Conservation (phyloP, 2,797 vertebrate genomes). For the Potorous gilbertii region DNA sequence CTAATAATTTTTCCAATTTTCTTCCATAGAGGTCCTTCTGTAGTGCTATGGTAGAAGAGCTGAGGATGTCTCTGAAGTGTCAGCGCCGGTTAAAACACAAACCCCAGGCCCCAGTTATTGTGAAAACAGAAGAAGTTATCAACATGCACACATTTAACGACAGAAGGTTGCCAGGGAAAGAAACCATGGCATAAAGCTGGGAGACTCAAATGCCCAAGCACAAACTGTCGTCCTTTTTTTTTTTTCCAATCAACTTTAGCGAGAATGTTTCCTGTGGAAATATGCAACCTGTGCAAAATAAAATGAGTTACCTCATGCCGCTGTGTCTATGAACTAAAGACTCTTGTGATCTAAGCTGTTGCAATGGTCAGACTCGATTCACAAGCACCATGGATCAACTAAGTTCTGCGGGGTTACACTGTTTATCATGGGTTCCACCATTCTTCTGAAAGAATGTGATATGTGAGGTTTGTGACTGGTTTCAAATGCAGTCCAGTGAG, state of each 20-base stretch:
- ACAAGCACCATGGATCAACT: constrained; percentile 86
- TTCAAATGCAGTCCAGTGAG: constrained; percentile 86
- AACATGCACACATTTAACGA: constrained; percentile 99
- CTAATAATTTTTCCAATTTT: constrained; percentile 75
- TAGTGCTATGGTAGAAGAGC: constrained; percentile 98
- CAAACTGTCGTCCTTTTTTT: constrained; percentile 88
- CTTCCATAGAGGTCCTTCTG: constrained; percentile 95
- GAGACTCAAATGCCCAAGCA: constrained; percentile 87
- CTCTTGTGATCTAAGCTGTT: constrained; percentile 87
- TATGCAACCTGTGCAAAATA: constrained; percentile 96
- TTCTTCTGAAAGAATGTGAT: constrained; percentile 87
- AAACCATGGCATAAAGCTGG: constrained; percentile 97
- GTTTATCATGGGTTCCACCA: constrained; percentile 87
- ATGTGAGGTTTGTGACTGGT: constrained; percentile 86
- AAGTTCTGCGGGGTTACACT: constrained; percentile 86
- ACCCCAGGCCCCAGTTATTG: constrained; percentile 95
- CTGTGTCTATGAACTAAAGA: constrained; percentile 92
- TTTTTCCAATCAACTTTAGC: constrained; percentile 90
- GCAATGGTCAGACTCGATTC: constrained; percentile 87
- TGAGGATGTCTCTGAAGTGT: constrained; percentile 98
- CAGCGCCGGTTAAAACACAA: constrained; percentile 98
- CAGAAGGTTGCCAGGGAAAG: constrained; percentile 99
- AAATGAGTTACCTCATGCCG: constrained; percentile 97
- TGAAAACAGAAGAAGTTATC: constrained; percentile 99
- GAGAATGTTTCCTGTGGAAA: constrained; percentile 99